Evolutionary conservation across 2,888 invertebrate species (phyloP).

Genomic region (Ceriagrion tenellum): DNA sequence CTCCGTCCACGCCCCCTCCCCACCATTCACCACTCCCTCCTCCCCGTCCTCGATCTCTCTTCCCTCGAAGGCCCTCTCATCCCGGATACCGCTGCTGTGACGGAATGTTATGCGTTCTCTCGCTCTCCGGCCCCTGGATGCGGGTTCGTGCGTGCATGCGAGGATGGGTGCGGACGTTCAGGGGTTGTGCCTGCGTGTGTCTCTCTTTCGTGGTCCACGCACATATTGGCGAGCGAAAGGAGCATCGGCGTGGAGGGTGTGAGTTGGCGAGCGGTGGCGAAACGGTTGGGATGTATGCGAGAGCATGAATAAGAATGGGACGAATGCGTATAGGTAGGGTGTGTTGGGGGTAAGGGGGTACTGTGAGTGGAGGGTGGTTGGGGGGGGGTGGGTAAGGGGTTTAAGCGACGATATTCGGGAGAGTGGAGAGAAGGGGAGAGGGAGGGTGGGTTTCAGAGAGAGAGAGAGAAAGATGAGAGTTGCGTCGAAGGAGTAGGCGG

Average conservation of each 20-base stretch:
- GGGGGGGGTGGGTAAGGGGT: background rate
- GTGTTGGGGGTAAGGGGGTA: no score
- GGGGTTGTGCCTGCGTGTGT: no score
- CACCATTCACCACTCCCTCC: no score
- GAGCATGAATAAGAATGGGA: slow-evolving; percentile 16
- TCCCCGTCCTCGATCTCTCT: no score
- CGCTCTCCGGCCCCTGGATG: background rate
- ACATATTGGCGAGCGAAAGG: slow-evolving; percentile 11
- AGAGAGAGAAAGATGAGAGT: background rate
- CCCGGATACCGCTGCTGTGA: background rate
- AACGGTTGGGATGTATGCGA: background rate
- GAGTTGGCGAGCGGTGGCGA: no score
- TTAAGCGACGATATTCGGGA: background rate
- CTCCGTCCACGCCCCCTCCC: background rate
- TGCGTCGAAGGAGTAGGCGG: background rate
- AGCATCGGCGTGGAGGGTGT: background rate
- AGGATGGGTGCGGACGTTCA: background rate
- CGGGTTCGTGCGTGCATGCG: background rate
- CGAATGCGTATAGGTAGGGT: background rate
- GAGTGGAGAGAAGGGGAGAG: background rate
- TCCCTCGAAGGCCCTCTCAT: slow-evolving; percentile 1
- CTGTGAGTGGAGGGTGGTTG: background rate
- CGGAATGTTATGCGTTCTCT: slow-evolving; percentile 36
- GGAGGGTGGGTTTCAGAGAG: no score
- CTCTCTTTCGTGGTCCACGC: no score